Conservation (phyloP, 2,797 vertebrate species). For the Bradypodion pumilum region DNA sequence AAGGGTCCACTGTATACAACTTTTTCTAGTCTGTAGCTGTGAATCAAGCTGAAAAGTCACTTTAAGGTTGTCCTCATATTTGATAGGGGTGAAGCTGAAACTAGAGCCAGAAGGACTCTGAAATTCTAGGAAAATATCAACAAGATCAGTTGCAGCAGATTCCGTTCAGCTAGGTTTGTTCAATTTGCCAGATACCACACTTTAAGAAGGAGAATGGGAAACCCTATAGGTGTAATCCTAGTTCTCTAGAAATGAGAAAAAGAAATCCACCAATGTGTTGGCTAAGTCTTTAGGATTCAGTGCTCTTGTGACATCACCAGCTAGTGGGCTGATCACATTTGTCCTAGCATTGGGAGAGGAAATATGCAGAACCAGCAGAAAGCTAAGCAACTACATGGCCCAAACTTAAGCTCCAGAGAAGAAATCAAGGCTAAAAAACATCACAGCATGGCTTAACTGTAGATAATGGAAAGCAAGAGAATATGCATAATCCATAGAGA, state of each 20-base stretch:
- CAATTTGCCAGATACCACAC: neutral
- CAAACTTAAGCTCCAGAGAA: neutral
- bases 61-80: constrained; percentile 6
- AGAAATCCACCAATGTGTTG: neutral
- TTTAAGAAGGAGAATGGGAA: neutral
- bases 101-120: constrained; percentile 41
- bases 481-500: neutral
- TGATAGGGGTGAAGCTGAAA: constrained; percentile 36
- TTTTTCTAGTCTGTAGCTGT: constrained; percentile 25
- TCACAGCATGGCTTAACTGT: neutral
- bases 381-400: neutral
- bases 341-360: neutral
- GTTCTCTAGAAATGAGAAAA: neutral
- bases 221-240: neutral
- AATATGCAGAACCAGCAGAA: neutral
- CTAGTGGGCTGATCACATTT: neutral
- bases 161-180: neutral
- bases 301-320: too few species aligned
- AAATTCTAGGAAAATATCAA: constrained; percentile 28
- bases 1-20: constrained; percentile 35
- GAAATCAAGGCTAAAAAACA: neutral
- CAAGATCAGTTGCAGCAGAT: neutral
- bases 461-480: neutral
- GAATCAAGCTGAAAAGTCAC: constrained; percentile 15
- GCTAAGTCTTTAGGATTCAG: neutral